A percentile compares a stretch with the other conserved stretches of the same genome.
These are phyloP conservation scores for Eciton burchellii DNA, from an alignment of 1,140 invertebrate species.

Conservation along the genomic window DNA sequence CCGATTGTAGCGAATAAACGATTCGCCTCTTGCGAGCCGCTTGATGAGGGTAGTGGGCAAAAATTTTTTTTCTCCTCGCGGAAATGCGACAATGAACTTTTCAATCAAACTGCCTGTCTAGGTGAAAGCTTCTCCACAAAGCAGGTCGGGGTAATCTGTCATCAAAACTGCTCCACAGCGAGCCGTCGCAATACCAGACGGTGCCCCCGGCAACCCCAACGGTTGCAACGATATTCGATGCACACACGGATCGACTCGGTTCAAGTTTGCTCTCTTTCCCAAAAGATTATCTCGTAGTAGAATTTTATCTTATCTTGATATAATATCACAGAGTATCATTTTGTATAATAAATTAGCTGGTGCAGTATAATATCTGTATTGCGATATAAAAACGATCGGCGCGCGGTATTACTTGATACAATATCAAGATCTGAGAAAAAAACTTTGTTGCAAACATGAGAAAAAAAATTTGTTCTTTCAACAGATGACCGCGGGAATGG, in stretches of 20 bases:
- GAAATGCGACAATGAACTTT: constrained; percentile 79
- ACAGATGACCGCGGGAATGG: neutral
- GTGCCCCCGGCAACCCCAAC: constrained; percentile 75
- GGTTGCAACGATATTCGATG: constrained; percentile 63
- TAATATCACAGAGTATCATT: neutral
- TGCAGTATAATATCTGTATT: too few species aligned
- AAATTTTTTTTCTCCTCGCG: constrained; percentile 75
- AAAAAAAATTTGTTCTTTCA: constrained; percentile 5
- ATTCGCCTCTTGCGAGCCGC: neutral
- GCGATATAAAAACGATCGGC: too few species aligned
- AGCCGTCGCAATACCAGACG: constrained; percentile 81
- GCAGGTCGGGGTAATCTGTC: constrained; percentile 85
- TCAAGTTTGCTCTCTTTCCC: constrained; percentile 33
- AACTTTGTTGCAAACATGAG: too few species aligned
- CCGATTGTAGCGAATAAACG: constrained; percentile 48
- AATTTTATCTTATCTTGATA: too few species aligned
- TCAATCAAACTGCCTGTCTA: constrained; percentile 85
- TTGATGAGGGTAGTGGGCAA: constrained; percentile 60
- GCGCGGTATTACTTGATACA: too few species aligned
- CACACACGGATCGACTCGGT: constrained; percentile 31
- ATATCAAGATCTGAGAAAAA: neutral
- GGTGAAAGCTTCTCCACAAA: constrained; percentile 85
- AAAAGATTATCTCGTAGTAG: constrained; percentile 18
- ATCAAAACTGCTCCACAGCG: constrained; percentile 82
- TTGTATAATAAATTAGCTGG: too few species aligned